Evolutionary conservation across 2,888 invertebrate genomes (phyloP).

Genomic region (Sinodicranocentrus sp.): DNA sequence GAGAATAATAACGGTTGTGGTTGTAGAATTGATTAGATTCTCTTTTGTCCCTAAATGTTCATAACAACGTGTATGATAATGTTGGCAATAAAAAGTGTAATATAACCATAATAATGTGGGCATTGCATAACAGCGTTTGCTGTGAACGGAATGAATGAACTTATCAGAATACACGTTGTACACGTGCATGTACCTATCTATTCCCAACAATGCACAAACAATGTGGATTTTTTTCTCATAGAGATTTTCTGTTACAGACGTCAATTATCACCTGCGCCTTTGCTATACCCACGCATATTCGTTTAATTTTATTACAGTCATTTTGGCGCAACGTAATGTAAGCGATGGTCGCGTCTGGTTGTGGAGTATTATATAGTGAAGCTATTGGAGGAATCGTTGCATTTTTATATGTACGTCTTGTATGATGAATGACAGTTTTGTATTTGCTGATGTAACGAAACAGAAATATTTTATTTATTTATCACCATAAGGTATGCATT

Average conservation of each 20-base stretch:
- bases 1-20: slow-evolving; percentile 6
- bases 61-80: background rate
- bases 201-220: too few species aligned
- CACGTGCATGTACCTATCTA: too few species aligned
- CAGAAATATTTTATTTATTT: background rate
- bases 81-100: background rate
- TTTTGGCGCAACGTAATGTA: background rate
- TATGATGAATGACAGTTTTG: slow-evolving; percentile 16
- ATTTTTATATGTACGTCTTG: background rate
- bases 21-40: slow-evolving; percentile 1
- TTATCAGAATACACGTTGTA: too few species aligned
- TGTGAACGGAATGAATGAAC: background rate
- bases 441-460: slow-evolving; percentile 10
- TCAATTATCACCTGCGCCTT: background rate
- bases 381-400: background rate
- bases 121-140: background rate
- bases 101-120: background rate
- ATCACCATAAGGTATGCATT: background rate
- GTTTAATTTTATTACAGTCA: background rate
- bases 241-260: background rate
- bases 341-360: background rate
- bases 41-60: too few species aligned
- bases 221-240: slow-evolving; percentile 9
- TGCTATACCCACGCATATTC: background rate
- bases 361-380: background rate